Conservation (phyloP, 2,888 invertebrate genomes). For the Drosophila ezoana region DNA sequence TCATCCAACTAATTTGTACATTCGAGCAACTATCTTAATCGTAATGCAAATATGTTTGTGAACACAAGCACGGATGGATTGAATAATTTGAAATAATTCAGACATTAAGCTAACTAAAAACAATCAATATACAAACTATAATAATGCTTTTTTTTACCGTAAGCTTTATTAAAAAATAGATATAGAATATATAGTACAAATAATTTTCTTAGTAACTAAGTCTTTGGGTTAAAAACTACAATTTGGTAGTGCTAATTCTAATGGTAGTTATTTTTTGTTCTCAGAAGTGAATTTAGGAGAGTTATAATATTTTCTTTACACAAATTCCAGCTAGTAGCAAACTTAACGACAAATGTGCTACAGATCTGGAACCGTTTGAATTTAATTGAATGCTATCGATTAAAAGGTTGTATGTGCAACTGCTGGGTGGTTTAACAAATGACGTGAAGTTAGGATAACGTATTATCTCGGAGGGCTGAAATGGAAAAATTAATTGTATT, state of each 20-base stretch:
- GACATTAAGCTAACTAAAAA: no score
- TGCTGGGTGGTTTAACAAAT: slow-evolving; percentile 82
- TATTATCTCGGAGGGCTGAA: slow-evolving; percentile 84
- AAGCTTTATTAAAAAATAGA: slow-evolving; percentile 18
- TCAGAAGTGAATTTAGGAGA: slow-evolving; percentile 7
- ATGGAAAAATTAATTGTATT: slow-evolving; percentile 9
- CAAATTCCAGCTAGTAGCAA: slow-evolving; percentile 23
- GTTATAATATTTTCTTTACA: slow-evolving; percentile 12
- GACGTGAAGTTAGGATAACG: slow-evolving; percentile 84
- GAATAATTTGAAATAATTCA: neutral
- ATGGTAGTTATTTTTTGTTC: slow-evolving; percentile 4
- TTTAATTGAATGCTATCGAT: slow-evolving; percentile 76
- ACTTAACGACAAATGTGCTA: slow-evolving; percentile 9
- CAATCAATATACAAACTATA: neutral
- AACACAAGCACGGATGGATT: no score
- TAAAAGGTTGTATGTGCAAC: slow-evolving; percentile 82
- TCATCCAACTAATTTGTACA: no score
- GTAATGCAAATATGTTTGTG: no score
- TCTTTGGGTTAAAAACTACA: slow-evolving; percentile 47
- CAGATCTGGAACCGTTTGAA: slow-evolving; percentile 32
- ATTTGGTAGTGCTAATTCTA: slow-evolving; percentile 30
- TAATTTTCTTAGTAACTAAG: slow-evolving; percentile 42
- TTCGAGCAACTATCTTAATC: no score
- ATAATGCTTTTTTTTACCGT: no score
- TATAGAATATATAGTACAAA: slow-evolving; percentile 31